These are phyloP conservation scores for Tiliacea citrago DNA, from an alignment of 2,888 invertebrate species.

Conservation along the genomic window DNA sequence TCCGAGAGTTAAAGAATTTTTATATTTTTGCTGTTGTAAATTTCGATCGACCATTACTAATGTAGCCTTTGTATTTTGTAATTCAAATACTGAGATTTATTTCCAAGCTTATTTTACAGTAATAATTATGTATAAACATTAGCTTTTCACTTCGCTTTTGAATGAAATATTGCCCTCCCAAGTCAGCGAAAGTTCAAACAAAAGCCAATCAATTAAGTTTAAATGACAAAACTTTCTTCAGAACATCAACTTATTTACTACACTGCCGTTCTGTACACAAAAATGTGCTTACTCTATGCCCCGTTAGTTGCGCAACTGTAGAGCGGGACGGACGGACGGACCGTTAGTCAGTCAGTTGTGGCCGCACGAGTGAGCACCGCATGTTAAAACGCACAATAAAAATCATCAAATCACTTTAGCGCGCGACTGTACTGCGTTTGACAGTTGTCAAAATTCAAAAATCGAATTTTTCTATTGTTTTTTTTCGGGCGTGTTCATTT, in stretches of 20 bases:
- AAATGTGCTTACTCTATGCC: slow-evolving; percentile 85
- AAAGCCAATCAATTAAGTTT: slow-evolving; percentile 30
- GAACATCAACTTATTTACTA: slow-evolving; percentile 52
- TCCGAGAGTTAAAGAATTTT: slow-evolving; percentile 10
- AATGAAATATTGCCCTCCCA: neutral
- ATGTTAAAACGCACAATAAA: slow-evolving; percentile 72
- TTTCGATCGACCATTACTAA: slow-evolving; percentile 13
- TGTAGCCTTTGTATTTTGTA: slow-evolving; percentile 1
- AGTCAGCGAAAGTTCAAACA: slow-evolving; percentile 30
- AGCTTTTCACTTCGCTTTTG: neutral
- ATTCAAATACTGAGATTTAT: slow-evolving; percentile 1
- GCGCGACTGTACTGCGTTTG: slow-evolving; percentile 71
- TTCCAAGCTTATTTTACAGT: slow-evolving; percentile 6
- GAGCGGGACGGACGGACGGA: slow-evolving; percentile 81
- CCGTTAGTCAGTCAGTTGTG: slow-evolving; percentile 83
- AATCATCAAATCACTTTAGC: slow-evolving; percentile 67
- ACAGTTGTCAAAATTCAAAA: slow-evolving; percentile 65
- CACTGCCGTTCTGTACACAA: slow-evolving; percentile 78
- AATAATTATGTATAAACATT: neutral
- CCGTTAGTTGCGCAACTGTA: slow-evolving; percentile 88
- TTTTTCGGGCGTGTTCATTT: neutral
- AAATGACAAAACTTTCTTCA: slow-evolving; percentile 44
- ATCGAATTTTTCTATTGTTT: neutral
- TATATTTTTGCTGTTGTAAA: slow-evolving; percentile 9
- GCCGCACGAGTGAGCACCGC: slow-evolving; percentile 80